phyloP scores from a whole-genome alignment of 1,140 invertebrate species.

The Drosophila pruinosa region DNA sequence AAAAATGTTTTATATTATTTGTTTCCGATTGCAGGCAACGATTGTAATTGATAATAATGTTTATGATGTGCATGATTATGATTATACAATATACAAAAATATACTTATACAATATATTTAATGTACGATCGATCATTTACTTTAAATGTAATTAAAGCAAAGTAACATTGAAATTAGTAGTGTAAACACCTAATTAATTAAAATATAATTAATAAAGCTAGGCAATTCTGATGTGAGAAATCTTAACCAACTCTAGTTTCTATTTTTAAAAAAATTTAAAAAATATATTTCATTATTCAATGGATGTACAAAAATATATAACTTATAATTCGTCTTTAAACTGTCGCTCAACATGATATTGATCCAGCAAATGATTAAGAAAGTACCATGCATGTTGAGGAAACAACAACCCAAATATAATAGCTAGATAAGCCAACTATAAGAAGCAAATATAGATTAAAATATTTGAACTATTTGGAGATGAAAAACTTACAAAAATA shows the following conservation, averaged over 20 bases:
- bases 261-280: not conserved
- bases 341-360: constrained; percentile 41
- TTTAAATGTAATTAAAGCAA: constrained; percentile 74
- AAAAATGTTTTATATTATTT: constrained; percentile 15
- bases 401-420: constrained; percentile 41
- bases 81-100: constrained; percentile 31
- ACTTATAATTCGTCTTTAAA: constrained; percentile 52
- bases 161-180: constrained; percentile 75
- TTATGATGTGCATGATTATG: constrained; percentile 45
- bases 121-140: constrained; percentile 66
- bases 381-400: constrained; percentile 31
- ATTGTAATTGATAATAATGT: constrained; percentile 73
- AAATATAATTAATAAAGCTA: constrained; percentile 69
- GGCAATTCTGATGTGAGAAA: constrained; percentile 68
- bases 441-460: not conserved
- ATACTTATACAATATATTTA: constrained; percentile 53
- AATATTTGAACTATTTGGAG: not conserved
- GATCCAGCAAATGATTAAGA: constrained; percentile 36
- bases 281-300: constrained; percentile 42
- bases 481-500: constrained; percentile 38
- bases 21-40: constrained; percentile 44
- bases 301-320: constrained; percentile 42
- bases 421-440: constrained; percentile 33
- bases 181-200: constrained; percentile 72
- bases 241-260: constrained; percentile 34